These are phyloP conservation scores for Agriopis leucophaearia DNA, from an alignment of 2,888 invertebrate genomes.

Conservation along the genomic window DNA sequence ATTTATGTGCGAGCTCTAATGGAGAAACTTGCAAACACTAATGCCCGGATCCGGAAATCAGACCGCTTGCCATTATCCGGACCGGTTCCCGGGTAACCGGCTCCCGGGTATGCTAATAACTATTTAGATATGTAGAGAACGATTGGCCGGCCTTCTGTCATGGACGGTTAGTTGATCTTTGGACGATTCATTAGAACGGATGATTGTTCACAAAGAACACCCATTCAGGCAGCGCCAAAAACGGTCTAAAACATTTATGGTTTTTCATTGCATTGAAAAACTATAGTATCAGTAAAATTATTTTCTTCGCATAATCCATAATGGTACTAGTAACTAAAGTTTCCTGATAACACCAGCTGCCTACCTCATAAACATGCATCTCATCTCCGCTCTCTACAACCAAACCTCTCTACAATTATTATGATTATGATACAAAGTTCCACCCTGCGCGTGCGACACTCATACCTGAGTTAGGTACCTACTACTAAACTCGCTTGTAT, in stretches of 20 bases:
- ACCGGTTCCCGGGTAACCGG: conserved; percentile 6
- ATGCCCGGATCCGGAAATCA: conserved; percentile 50
- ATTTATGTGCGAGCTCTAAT: conserved; percentile 62
- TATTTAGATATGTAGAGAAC: conserved; percentile 40
- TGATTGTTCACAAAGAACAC: background rate
- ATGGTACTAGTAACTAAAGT: background rate
- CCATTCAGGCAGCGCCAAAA: too few relatives aligned
- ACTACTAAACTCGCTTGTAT: too few relatives aligned
- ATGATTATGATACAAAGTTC: too few relatives aligned
- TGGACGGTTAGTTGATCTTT: conserved; percentile 25
- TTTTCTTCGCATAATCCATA: background rate
- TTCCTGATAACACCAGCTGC: background rate
- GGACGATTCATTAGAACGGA: conserved; percentile 10
- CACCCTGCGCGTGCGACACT: too few relatives aligned
- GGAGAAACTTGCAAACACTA: conserved; percentile 62
- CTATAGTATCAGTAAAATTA: background rate
- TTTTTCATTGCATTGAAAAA: too few relatives aligned
- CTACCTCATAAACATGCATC: conserved; percentile 26
- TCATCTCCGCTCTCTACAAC: background rate
- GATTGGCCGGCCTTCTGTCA: conserved; percentile 28
- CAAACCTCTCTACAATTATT: too few relatives aligned
- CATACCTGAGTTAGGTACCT: too few relatives aligned
- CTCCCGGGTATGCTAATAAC: conserved; percentile 49
- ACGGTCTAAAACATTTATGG: too few relatives aligned
- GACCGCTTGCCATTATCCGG: conserved; percentile 42